Base-by-base conservation (phyloP, 2,113 vertebrate species). In the Centrocercus urophasianus region DNA sequence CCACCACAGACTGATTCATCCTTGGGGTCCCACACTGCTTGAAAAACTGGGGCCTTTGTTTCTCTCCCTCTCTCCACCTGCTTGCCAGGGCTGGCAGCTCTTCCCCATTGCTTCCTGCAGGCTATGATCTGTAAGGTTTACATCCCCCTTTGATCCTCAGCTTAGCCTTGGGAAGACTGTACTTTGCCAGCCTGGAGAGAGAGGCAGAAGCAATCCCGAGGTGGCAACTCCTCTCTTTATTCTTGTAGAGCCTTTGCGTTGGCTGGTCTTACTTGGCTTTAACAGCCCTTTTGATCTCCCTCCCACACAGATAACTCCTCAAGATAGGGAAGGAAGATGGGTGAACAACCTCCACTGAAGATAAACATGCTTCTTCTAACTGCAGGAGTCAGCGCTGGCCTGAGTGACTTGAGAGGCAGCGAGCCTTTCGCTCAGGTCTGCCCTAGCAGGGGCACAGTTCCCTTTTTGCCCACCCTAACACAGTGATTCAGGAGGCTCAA, bases 381-480 rank as follows among this genome's bases (percentile, higher is more conserved):
- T 15, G 47, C 1, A 20, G n/a, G 7, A 17, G 18, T 9, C 36
- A 8, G 15, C 4, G 8, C 38, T 60, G 40, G 22, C 8, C 11
- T 27, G 50, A 40, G 45, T 4, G 38, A 45, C 30, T 9, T 1
- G 0, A 42, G 73, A 56, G 28, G 19, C 19, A 14, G 14, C 28
- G 71, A 45, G 50, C 16, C 74, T 79, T 22, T 8, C 34, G 56
- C 32, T 15, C 3, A 12, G 10, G 1, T 11, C 59, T 73, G 30
- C 24, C 16, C 66, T 0, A 0, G 3, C 12, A 4, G 0, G 3
- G 57, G 17, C 42, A 40, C 22, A 1, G 0, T 38, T 66, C 16
- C 34, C 32, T 28, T 76, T 25, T 45, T 13, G 8, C 19, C 38
- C 70, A 20, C 11, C 42, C 30, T 20, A 20, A 25, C 16, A 6